Conservation (phyloP, 2,113 vertebrate species). For the Takifugu bimaculatus region DNA sequence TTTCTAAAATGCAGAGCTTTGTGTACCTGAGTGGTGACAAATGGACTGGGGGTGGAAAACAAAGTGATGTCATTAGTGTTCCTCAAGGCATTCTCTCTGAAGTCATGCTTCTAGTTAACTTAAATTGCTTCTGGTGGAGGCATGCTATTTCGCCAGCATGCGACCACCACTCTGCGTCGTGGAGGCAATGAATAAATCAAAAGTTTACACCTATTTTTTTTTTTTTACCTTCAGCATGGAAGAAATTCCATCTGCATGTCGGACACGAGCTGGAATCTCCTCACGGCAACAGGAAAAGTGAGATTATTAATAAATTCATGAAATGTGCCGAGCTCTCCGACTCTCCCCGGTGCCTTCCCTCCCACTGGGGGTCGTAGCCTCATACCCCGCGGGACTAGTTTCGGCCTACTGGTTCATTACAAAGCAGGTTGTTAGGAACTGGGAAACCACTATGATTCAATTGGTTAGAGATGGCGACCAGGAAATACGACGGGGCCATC, state of each 20-base stretch:
- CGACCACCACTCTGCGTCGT: conserved; percentile 19
- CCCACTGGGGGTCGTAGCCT: conserved; percentile 19
- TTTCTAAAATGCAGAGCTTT: conserved; percentile 7
- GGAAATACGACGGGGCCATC: conserved; percentile 26
- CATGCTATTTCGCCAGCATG: conserved; percentile 28
- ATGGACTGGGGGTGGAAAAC: conserved; percentile 8
- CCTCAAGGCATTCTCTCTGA: conserved; percentile 18
- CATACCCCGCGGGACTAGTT: conserved; percentile 31
- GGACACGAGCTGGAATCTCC: conserved; percentile 33
- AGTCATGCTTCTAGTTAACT: conserved; percentile 23
- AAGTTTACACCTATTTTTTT: not conserved
- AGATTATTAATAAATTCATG: conserved; percentile 56
- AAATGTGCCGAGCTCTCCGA: conserved; percentile 37
- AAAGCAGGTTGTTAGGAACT: conserved; percentile 31
- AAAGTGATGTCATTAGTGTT: conserved; percentile 25
- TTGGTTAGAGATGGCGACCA: conserved; percentile 15
- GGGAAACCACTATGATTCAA: conserved; percentile 43
- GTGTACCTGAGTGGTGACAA: not conserved
- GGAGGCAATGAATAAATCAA: conserved; percentile 47
- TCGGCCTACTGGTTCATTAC: conserved; percentile 46
- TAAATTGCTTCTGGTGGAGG: conserved; percentile 16
- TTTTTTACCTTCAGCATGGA: conserved; percentile 14
- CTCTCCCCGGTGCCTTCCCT: conserved; percentile 1
- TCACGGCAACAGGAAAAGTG: conserved; percentile 22
- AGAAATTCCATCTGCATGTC: conserved; percentile 29